Percentiles rank a stretch among this genome's conserved stretches.
phyloP scores from a whole-genome alignment of 2,888 invertebrate genomes.

The Podabrus alpinus region DNA sequence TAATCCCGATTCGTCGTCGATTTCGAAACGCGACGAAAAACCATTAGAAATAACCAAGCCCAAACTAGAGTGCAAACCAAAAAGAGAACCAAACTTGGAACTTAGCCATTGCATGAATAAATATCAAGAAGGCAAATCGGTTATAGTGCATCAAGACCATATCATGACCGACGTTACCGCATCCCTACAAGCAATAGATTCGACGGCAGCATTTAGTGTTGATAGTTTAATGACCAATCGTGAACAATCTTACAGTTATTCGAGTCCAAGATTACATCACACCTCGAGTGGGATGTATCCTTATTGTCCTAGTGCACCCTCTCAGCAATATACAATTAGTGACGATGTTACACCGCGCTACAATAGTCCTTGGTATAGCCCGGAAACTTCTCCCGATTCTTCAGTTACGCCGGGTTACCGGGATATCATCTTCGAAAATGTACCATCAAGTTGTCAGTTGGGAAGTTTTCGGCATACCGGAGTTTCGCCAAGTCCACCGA shows the following conservation, averaged over 20 bases:
- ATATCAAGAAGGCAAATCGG: constrained; percentile 50
- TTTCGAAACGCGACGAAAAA: constrained; percentile 47
- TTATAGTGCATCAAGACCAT: constrained; percentile 53
- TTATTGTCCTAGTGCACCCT: constrained; percentile 57
- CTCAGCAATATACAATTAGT: constrained; percentile 49
- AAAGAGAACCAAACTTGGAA: constrained; percentile 71
- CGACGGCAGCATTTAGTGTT: constrained; percentile 62
- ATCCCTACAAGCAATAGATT: constrained; percentile 53
- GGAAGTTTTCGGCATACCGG: constrained; percentile 56
- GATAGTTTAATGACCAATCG: constrained; percentile 63
- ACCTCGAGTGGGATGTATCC: constrained; percentile 62
- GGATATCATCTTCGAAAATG: constrained; percentile 53
- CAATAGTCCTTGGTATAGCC: constrained; percentile 62
- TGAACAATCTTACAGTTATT: constrained; percentile 49
- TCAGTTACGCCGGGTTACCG: constrained; percentile 43
- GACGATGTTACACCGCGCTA: constrained; percentile 53
- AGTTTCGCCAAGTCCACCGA: constrained; percentile 60
- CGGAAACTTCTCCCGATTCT: constrained; percentile 55
- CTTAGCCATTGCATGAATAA: constrained; percentile 57
- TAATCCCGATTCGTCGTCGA: constrained; percentile 53
- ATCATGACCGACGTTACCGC: constrained; percentile 45
- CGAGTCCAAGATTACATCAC: constrained; percentile 48
- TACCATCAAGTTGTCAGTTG: constrained; percentile 56
- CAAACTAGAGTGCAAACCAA: constrained; percentile 66
- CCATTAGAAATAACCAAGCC: constrained; percentile 57